Evolutionary conservation across 2,113 vertebrate genomes (phyloP), one percentile per base, ranked within the genome.

Genomic region (Pseudopodoces humilis): DNA sequence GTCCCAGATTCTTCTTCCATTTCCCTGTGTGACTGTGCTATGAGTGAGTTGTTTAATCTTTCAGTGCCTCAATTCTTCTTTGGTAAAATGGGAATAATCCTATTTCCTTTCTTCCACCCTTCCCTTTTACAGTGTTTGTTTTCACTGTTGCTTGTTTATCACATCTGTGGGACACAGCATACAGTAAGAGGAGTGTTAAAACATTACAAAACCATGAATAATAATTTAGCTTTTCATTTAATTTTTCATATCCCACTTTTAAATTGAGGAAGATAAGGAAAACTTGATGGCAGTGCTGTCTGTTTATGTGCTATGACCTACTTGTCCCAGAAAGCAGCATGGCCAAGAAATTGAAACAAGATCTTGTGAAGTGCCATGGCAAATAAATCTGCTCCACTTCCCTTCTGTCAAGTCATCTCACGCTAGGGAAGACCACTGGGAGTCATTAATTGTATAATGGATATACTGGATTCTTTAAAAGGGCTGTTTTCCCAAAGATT

Each of bases 371-470:
- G 93, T 94, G 93, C 94, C 94, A 94, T 90, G 90, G 96, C 94
- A 94, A 94, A 94, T 97, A 97, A 96, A 97, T 97, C 94, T 96
- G 94, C 77, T 96, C 90, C 19, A 92, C 92, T 95, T 95, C 96
- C 96, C 93, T 78, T 92, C 93, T 95, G 95, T 96, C 93, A 93
- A 95, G 83, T 80, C 94, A 72, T 95, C 94, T 96, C 93, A 88
- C 60, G 74, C 94, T 95, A 92, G 90, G 67, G 64, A 84, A 96
- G 92, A 91, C 95, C 95, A 55, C 90, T 97, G 95, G 96, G 96
- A 96, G 93, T 81, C 95, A 90, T 96, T 93, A 94, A 76, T 86
- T 90, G 64, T 92, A 86, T 88, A 93, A 94, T 90, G 93, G 93
- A 95, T 92, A 76, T 55, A 86, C 83, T 93, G 62, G 80, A 53